Evolutionary conservation across 2,797 vertebrate species (phyloP).

Genomic region (Lutjanus campechanus): DNA sequence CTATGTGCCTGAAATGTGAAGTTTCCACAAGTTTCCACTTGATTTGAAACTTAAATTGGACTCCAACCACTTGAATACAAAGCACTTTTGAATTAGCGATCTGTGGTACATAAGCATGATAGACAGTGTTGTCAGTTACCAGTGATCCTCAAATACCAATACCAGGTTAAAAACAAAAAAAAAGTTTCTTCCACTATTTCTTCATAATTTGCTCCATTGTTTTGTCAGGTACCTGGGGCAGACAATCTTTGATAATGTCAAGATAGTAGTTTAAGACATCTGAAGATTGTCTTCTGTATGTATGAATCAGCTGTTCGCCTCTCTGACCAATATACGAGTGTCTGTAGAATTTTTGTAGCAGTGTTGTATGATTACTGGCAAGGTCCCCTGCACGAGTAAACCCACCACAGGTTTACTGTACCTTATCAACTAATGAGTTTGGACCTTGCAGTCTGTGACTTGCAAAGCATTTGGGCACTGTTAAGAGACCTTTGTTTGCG

Average conservation of each 20-base stretch:
- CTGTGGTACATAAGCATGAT: conserved; percentile 13
- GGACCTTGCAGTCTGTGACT: not conserved
- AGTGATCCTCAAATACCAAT: not conserved
- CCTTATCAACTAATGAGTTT: not conserved
- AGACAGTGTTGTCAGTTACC: not conserved
- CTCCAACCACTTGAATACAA: conserved; percentile 18
- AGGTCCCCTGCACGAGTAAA: not conserved
- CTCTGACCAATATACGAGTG: not conserved
- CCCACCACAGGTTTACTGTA: not conserved
- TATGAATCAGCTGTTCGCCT: not conserved
- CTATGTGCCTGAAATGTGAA: conserved; percentile 55
- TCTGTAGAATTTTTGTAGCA: not conserved
- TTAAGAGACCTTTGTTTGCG: not conserved
- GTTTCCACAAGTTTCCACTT: conserved; percentile 43
- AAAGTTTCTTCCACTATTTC: not conserved
- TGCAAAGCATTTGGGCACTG: not conserved
- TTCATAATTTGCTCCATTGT: not conserved
- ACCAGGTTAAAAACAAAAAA: not conserved
- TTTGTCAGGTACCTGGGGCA: not conserved
- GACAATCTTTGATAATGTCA: not conserved
- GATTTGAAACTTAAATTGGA: conserved; percentile 9
- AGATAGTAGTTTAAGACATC: not conserved
- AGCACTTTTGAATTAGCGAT: conserved; percentile 26
- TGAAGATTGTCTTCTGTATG: not conserved
- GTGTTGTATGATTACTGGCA: not conserved